Percentiles rank a stretch among this genome's conserved stretches.
Evolutionary conservation across 2,113 vertebrate species (phyloP).

Genomic region (Clarias macrocephalus): DNA sequence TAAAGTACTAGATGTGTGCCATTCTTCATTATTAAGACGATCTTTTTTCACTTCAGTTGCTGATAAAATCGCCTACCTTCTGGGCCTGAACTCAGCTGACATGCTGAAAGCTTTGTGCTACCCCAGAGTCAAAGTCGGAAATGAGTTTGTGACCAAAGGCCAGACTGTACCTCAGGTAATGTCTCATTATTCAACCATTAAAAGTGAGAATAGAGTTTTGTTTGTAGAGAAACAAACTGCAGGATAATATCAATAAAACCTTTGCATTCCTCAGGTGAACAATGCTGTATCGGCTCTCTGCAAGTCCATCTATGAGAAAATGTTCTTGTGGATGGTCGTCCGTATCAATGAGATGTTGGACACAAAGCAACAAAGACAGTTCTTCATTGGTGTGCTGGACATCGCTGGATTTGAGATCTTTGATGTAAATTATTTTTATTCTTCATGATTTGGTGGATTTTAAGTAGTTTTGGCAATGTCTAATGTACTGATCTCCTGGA

Average conservation of each 20-base stretch:
- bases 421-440: constrained; percentile 39
- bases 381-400: constrained; percentile 65
- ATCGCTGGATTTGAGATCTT: constrained; percentile 45
- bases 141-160: constrained; percentile 62
- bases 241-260: too few relatives aligned
- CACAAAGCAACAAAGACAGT: constrained; percentile 6
- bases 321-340: constrained; percentile 8
- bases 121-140: constrained; percentile 61
- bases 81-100: too few relatives aligned
- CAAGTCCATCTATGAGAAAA: constrained; percentile 32
- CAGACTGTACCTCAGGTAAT: constrained; percentile 59
- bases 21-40: too few relatives aligned
- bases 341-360: constrained; percentile 11
- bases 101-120: constrained; percentile 58
- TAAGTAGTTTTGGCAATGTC: background rate
- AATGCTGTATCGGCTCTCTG: background rate
- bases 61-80: too few relatives aligned
- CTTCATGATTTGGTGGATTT: background rate
- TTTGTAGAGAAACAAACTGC: too few relatives aligned
- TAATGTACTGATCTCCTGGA: background rate
- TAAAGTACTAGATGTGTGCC: too few relatives aligned
- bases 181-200: too few relatives aligned
- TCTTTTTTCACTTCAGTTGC: background rate
- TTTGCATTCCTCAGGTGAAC: too few relatives aligned
- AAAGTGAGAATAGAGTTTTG: too few relatives aligned